These are phyloP conservation scores for Enteromius fasciolatus DNA, from an alignment of 2,797 vertebrate species.

Conservation along the genomic window DNA sequence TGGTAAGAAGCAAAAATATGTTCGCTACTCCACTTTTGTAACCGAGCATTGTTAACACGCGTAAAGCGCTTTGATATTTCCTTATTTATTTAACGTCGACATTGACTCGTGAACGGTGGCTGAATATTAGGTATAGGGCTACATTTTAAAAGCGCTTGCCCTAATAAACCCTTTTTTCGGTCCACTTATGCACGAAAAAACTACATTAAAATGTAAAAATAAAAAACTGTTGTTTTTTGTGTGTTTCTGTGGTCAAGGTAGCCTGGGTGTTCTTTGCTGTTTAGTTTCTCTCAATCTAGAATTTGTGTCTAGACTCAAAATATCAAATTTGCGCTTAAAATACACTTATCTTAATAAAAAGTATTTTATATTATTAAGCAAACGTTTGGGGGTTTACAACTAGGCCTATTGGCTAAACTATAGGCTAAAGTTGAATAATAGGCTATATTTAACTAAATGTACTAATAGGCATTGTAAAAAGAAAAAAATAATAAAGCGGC, in stretches of 20 bases:
- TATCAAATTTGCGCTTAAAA: too few species aligned
- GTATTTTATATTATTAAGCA: neutral
- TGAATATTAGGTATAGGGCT: neutral
- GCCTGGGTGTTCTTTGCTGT: neutral
- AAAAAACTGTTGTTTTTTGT: neutral
- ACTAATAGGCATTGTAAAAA: neutral
- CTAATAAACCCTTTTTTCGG: neutral
- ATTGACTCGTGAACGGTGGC: neutral
- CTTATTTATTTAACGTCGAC: neutral
- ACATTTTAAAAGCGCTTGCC: neutral
- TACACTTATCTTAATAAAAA: neutral
- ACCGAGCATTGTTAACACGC: neutral
- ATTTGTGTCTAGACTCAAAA: too few species aligned
- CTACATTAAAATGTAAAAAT: slow-evolving; percentile 28
- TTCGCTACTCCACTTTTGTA: neutral
- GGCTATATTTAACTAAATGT: neutral
- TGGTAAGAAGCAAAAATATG: neutral
- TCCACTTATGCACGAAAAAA: neutral
- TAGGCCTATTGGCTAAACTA: too few species aligned
- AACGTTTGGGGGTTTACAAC: neutral
- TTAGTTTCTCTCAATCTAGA: too few species aligned
- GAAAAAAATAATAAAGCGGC: too few species aligned
- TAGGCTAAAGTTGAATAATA: neutral
- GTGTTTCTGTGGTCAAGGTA: neutral
- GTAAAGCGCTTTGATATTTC: neutral